These are phyloP conservation scores for Corvus hawaiiensis DNA, from an alignment of 2,113 vertebrate species.

Conservation along the genomic window DNA sequence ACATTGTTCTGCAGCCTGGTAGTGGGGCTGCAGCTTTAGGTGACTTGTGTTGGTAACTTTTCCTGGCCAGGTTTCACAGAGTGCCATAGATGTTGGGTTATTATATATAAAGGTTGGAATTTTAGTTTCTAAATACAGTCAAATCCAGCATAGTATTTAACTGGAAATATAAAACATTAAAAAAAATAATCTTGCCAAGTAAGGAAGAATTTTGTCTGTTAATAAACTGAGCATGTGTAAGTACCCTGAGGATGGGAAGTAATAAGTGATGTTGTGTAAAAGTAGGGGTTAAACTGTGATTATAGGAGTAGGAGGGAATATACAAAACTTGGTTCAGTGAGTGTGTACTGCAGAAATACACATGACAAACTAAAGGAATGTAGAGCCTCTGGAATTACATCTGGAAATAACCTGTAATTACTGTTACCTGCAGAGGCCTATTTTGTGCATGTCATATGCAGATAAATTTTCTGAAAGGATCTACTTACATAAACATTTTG, in stretches of 20 bases:
- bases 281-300: not conserved
- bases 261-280: not conserved
- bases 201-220: not conserved
- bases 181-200: not conserved
- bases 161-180: not conserved
- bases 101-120: not conserved
- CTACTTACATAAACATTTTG: not conserved
- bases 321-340: not conserved
- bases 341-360: not conserved
- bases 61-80: not conserved
- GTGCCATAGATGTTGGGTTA: not conserved
- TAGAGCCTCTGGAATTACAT: not conserved
- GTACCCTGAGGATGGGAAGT: not conserved
- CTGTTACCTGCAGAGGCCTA: not conserved
- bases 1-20: not conserved
- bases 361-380: not conserved
- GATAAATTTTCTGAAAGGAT: not conserved
- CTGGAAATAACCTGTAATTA: not conserved
- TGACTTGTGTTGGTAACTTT: not conserved
- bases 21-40: not conserved
- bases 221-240: not conserved
- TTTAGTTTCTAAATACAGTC: not conserved
- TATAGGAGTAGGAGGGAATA: not conserved
- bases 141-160: not conserved
- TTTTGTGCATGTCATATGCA: not conserved